Conservation (phyloP, 2,888 invertebrate species). For the Cacoxenus indagator region DNA sequence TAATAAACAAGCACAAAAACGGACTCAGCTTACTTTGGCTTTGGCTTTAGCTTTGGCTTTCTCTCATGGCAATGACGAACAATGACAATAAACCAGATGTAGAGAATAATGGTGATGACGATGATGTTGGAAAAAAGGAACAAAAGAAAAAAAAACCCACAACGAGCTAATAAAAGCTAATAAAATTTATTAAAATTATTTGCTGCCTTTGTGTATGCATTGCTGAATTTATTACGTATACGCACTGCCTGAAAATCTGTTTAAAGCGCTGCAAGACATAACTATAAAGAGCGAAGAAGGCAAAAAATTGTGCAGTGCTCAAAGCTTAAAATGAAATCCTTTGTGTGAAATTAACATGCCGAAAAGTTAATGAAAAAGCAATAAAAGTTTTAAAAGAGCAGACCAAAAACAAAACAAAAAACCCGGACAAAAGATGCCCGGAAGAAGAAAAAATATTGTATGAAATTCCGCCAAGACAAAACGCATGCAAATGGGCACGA, state of each 20-base stretch:
- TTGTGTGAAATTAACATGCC: constrained; percentile 11
- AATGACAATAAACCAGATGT: neutral
- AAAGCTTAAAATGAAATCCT: constrained; percentile 13
- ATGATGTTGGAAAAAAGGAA: neutral
- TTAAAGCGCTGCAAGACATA: neutral
- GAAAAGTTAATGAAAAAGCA: constrained; percentile 7
- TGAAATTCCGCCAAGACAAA: neutral
- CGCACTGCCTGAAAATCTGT: neutral
- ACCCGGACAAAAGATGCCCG: no score
- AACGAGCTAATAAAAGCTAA: neutral
- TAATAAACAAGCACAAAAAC: constrained; percentile 5
- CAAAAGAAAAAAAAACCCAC: neutral
- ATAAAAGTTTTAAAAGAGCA: neutral
- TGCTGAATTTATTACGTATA: neutral
- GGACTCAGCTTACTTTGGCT: neutral
- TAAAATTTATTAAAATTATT: constrained; percentile 12
- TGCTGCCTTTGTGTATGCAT: neutral
- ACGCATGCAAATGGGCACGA: constrained; percentile 6
- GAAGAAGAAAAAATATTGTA: no score
- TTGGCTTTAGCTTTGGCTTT: no score
- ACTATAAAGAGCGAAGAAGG: neutral
- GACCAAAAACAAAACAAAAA: constrained; percentile 8
- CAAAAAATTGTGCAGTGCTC: neutral
- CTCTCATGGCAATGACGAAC: no score
- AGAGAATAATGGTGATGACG: neutral